Conservation (phyloP, 2,113 vertebrate species). For the Muscicapa adusta region DNA sequence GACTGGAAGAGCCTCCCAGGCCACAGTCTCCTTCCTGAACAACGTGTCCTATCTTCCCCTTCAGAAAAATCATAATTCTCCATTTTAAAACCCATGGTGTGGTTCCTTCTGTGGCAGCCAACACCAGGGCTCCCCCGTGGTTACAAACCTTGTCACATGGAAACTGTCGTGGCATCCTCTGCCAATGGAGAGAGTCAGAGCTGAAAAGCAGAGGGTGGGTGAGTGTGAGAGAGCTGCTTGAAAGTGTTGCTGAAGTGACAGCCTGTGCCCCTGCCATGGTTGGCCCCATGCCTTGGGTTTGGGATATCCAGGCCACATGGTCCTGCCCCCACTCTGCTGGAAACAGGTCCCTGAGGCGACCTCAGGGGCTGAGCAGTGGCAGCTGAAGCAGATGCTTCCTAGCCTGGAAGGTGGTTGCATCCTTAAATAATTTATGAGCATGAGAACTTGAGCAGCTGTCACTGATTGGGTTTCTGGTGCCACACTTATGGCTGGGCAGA, state of each 20-base stretch:
- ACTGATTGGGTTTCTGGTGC: neutral
- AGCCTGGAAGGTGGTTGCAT: neutral
- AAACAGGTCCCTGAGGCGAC: neutral
- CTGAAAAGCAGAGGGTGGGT: neutral
- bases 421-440: neutral
- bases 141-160: neutral
- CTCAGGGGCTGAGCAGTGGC: neutral
- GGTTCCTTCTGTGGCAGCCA: neutral
- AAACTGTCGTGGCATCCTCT: neutral
- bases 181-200: neutral
- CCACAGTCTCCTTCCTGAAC: neutral
- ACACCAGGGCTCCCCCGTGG: neutral
- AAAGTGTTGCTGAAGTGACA: neutral
- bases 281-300: neutral
- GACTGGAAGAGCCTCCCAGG: neutral
- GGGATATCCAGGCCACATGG: neutral
- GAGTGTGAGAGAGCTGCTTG: neutral
- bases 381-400: neutral
- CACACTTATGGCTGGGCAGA: fast-evolving
- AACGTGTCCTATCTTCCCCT: neutral
- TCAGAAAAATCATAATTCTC: neutral
- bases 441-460: neutral
- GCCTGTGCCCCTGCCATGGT: neutral
- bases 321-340: neutral
- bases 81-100: neutral